Evolutionary conservation across 2,888 invertebrate genomes (phyloP), one percentile per base, ranked within the genome.

Genomic region (Neria commutata): DNA sequence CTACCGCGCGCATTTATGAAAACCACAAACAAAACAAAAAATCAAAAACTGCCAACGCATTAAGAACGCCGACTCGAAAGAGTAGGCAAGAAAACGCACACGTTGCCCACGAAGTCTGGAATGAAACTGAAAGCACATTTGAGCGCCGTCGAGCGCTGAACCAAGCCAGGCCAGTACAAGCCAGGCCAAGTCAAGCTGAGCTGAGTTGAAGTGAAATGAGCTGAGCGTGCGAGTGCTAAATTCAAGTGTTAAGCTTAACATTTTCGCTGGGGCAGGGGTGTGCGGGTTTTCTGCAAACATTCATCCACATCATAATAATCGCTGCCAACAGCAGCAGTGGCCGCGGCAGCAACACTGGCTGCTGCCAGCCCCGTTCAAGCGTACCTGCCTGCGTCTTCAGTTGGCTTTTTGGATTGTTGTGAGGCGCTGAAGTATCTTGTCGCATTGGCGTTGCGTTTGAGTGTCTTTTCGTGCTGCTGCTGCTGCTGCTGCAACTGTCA

Each of bases 81-180:
- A 11, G 11, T 6, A 6, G 29, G 6, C 6, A 19, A 21, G 21
- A 42, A 42, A 42, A 21, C 37, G 63, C 69, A 72, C 74, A 70
- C 71, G 74, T 71, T 69, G 52, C 57, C 74, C 72, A 69, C 75
- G 69, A 77, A 74, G 78, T 75, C 74, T 80, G 72, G 79, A 81
- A 80, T 76, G 81, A 81, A 81, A 81, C 81, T 81, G 81, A 81
- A 81, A 81, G 80, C 80, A 69, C 65, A 67, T 37, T 14, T 4
- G 6, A 69, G 46, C 45, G 42, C n/a, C 24, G 24, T 29, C 45
- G 45, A 54, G 46, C 11, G 54, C 54, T 16, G 21, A 34, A 33
- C 8, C n/a, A 14, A 6, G 19, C 68, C 65, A 56, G 64, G 68
- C 56, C 60, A 24, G 67, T 55, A 60, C 56, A 58, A 69, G 47